Percentiles rank a stretch among this genome's conserved stretches.
These are phyloP conservation scores for Margaritifera margaritifera DNA, from an alignment of 2,888 invertebrate species.

Conservation along the genomic window DNA sequence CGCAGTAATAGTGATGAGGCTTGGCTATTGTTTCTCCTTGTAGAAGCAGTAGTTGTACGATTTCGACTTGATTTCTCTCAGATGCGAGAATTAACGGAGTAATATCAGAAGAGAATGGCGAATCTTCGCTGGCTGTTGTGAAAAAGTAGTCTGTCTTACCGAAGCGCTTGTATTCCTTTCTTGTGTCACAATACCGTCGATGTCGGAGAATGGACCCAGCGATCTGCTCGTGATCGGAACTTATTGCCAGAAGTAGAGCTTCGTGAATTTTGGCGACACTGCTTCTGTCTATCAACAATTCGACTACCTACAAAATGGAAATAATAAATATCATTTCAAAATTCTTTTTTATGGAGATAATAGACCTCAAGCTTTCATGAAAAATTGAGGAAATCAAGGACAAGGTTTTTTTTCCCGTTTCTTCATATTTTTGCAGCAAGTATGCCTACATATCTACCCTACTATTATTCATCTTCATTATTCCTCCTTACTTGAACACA, in stretches of 20 bases:
- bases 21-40: slow-evolving; percentile 60
- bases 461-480: no score
- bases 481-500: no score
- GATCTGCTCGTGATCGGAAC: slow-evolving; percentile 61
- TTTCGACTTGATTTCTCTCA: slow-evolving; percentile 56
- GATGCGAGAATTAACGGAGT: slow-evolving; percentile 59
- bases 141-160: slow-evolving; percentile 50
- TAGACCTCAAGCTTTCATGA: no score
- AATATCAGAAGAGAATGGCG: slow-evolving; percentile 57
- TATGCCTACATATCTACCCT: no score
- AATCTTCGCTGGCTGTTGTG: slow-evolving; percentile 48
- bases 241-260: slow-evolving; percentile 58
- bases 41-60: slow-evolving; percentile 49
- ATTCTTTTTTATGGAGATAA: neutral
- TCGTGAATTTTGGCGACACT: slow-evolving; percentile 54
- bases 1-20: slow-evolving; percentile 64
- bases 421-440: no score
- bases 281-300: slow-evolving; percentile 50
- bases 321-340: no score
- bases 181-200: slow-evolving; percentile 51
- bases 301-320: slow-evolving; percentile 41
- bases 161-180: slow-evolving; percentile 40
- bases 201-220: slow-evolving; percentile 61
- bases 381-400: no score
- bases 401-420: no score